Base-by-base conservation (phyloP, 2,113 vertebrate species). In the Mystacornis crossleyi region DNA sequence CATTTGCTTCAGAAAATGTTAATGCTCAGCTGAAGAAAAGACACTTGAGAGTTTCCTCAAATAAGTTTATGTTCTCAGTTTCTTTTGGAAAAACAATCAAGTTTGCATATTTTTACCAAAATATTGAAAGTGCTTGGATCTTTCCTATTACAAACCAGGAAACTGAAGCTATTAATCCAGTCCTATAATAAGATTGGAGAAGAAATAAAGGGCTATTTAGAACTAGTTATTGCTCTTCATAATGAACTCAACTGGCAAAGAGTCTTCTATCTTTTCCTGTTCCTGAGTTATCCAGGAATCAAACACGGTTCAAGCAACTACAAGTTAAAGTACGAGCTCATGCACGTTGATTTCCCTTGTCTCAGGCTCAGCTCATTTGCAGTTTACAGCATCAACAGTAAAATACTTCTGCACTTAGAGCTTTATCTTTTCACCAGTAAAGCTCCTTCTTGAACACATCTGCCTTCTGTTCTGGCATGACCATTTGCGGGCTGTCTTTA, bases 21-120 rank as follows among this genome's bases (percentile, higher is more conserved):
- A 74, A 69, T 19, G 36, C 51, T 84, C 60, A 71, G 51, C 72
- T 81, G 23, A 83, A 61, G 90, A 82, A 69, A 82, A 83, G 62
- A 18, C 60, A 81, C 43, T 73, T 81, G 64, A 92, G 51, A 66
- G 24, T 86, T 95, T 67, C 72, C 60, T 67, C 80, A 74, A 78
- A 78, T 67, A 86, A 73, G 64, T 96, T 84, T 61, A 31, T 81
- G 42, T 28, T 95, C 95, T 70, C 51, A n/a, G 69, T 42, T 74
- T 42, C 33, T 83, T 81, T 83, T 34, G 58, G 64, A 81, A 95
- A 92, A 95, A 72, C 62, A 88, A 92, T 90, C 53, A 86, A 80
- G 24, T 71, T 74, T 81, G 72, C 51, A 23, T 81, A 62, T 78
- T 95, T 87, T 93, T 77, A 83, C 55, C 83, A 81, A 93, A 95